A percentile compares a stretch with the other conserved stretches of the same genome.
Conservation (phyloP, 2,888 invertebrate genomes). For the Allygus modestus region DNA sequence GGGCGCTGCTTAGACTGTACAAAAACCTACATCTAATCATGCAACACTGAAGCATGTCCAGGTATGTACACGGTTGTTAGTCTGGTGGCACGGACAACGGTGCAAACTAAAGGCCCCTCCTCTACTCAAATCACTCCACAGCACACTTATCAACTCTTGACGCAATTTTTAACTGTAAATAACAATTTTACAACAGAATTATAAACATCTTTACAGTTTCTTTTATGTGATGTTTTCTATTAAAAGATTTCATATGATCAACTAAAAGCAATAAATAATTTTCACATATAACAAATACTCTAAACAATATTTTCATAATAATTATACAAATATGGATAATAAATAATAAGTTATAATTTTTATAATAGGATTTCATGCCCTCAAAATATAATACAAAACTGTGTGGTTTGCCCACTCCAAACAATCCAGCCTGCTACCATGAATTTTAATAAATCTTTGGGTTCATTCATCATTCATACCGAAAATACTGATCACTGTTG, state of each 20-base stretch:
- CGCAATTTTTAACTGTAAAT: conserved; percentile 32
- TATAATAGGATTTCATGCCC: conserved; percentile 12
- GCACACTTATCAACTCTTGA: conserved; percentile 56
- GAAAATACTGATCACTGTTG: background rate
- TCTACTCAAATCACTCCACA: conserved; percentile 47
- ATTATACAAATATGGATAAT: conserved; percentile 30
- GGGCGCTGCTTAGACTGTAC: conserved; percentile 57
- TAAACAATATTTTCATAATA: conserved; percentile 52
- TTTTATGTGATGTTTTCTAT: background rate
- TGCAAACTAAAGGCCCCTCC: conserved; percentile 61
- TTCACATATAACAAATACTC: conserved; percentile 49
- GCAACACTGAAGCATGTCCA: conserved; percentile 60
- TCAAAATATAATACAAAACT: conserved; percentile 47
- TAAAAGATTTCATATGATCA: conserved; percentile 13
- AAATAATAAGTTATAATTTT: conserved; percentile 45
- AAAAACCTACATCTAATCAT: conserved; percentile 61
- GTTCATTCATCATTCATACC: background rate
- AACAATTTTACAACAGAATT: conserved; percentile 45
- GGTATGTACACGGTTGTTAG: conserved; percentile 46
- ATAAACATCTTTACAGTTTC: conserved; percentile 13
- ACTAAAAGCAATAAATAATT: conserved; percentile 52
- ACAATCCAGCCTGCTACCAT: conserved; percentile 50
- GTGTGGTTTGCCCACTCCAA: conserved; percentile 23
- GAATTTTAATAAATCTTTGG: background rate
- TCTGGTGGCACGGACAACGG: conserved; percentile 26